Conservation (phyloP, 2,888 invertebrate genomes). For the Polietes domitor region DNA sequence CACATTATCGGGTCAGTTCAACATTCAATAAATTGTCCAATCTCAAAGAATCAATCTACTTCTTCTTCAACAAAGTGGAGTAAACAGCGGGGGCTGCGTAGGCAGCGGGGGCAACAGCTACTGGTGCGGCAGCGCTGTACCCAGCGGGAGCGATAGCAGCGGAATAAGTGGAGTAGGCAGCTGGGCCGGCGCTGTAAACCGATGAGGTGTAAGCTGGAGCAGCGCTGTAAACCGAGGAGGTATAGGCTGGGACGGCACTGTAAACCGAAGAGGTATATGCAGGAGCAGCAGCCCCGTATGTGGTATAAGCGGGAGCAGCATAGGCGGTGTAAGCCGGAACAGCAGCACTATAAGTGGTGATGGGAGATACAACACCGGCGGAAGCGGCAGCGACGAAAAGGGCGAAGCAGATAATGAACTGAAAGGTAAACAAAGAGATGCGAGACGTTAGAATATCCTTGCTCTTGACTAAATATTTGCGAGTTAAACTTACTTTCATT, state of each 20-base stretch:
- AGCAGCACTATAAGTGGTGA: constrained; percentile 26
- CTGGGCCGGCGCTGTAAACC: constrained; percentile 62
- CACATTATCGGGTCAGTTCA: no score
- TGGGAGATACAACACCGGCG: constrained; percentile 71
- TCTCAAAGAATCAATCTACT: constrained; percentile 15
- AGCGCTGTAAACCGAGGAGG: constrained; percentile 60
- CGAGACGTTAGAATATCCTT: neutral
- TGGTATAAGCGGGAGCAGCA: constrained; percentile 48
- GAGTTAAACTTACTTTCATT: constrained; percentile 58
- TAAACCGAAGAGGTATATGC: constrained; percentile 60
- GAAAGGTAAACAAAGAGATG: neutral
- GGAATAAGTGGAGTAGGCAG: constrained; percentile 66
- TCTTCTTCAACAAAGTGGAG: constrained; percentile 55
- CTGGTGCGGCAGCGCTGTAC: constrained; percentile 63
- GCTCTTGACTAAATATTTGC: no score
- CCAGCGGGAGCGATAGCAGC: constrained; percentile 48
- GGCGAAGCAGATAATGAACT: constrained; percentile 77
- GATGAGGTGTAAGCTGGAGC: constrained; percentile 69
- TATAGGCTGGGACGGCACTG: constrained; percentile 68
- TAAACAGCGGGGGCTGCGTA: constrained; percentile 58
- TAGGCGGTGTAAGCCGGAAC: constrained; percentile 8
- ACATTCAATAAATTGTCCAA: constrained; percentile 14
- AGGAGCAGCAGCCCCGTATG: constrained; percentile 67
- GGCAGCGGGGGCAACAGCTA: constrained; percentile 63
- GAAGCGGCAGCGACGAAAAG: constrained; percentile 75